phyloP scores from a whole-genome alignment of 2,888 invertebrate genomes.

The Copidosoma aretas region DNA sequence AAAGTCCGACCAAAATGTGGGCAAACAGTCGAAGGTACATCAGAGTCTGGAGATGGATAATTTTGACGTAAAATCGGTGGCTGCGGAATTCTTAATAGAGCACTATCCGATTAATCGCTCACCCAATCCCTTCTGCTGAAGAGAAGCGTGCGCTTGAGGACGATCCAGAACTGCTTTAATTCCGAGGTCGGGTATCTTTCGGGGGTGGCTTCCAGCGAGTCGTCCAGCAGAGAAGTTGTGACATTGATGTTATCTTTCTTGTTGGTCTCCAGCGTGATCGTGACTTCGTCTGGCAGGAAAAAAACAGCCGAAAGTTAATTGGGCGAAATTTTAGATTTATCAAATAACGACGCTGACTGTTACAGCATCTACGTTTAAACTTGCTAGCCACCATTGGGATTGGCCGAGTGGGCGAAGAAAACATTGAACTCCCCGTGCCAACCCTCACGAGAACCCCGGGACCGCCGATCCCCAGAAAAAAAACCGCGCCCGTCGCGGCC shows the following conservation, averaged over 20 bases:
- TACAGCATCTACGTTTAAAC: too few species aligned
- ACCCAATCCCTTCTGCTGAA: constrained; percentile 92
- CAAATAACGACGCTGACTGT: too few species aligned
- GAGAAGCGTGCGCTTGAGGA: constrained; percentile 82
- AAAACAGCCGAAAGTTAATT: constrained; percentile 11
- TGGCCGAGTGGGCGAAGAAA: too few species aligned
- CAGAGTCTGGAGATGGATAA: constrained; percentile 73
- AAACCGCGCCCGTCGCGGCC: too few species aligned
- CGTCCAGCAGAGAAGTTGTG: constrained; percentile 73
- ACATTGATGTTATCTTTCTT: constrained; percentile 77
- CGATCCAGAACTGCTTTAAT: constrained; percentile 83
- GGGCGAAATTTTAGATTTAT: too few species aligned
- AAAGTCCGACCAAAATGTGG: constrained; percentile 89
- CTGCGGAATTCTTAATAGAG: too few species aligned
- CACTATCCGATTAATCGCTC: constrained; percentile 52
- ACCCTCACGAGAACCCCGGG: too few species aligned
- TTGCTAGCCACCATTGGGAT: too few species aligned
- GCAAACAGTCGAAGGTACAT: constrained; percentile 94
- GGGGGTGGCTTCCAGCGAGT: constrained; percentile 68
- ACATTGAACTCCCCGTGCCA: too few species aligned
- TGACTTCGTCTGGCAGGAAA: constrained; percentile 63
- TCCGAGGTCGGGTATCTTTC: constrained; percentile 84
- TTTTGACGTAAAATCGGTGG: neutral
- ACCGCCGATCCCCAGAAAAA: too few species aligned
- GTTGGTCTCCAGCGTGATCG: constrained; percentile 69